Conservation (phyloP, 2,113 vertebrate genomes). For the Eleginops maclovinus region DNA sequence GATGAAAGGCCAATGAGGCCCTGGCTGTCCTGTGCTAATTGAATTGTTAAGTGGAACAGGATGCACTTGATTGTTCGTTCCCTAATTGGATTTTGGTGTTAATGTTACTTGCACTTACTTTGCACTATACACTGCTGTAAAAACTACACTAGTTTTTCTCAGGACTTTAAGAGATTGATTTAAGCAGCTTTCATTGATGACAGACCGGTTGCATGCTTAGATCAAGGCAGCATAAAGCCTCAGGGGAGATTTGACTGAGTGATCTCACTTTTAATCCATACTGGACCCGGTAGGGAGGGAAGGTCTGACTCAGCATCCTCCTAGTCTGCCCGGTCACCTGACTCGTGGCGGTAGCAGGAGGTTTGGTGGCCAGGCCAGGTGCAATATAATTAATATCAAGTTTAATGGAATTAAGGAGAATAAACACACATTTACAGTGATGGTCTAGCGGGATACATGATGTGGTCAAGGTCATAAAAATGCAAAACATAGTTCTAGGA, state of each 20-base stretch:
- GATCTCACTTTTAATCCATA: slow-evolving; percentile 78
- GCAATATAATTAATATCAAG: slow-evolving; percentile 7
- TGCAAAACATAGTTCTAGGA: background rate
- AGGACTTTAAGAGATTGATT: slow-evolving; percentile 33
- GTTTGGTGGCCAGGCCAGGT: background rate
- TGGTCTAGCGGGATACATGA: background rate
- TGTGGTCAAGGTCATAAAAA: background rate
- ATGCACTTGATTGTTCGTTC: slow-evolving; percentile 29
- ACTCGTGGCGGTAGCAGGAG: slow-evolving; percentile 3
- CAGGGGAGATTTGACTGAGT: slow-evolving; percentile 59
- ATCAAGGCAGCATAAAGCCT: slow-evolving; percentile 51
- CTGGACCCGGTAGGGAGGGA: slow-evolving; percentile 32
- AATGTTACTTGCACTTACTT: slow-evolving; percentile 33
- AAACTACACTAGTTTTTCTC: slow-evolving; percentile 37
- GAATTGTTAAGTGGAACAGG: slow-evolving; percentile 31
- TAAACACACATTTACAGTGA: background rate
- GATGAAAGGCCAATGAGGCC: slow-evolving; percentile 27
- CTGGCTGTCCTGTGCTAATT: slow-evolving; percentile 28
- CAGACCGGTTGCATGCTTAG: slow-evolving; percentile 55
- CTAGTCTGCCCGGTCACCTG: slow-evolving; percentile 58
- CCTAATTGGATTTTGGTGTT: slow-evolving; percentile 45
- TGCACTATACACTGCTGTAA: slow-evolving; percentile 23
- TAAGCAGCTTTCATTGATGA: slow-evolving; percentile 76
- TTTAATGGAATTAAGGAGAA: background rate
- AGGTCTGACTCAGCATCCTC: slow-evolving; percentile 71